These are phyloP conservation scores for Dicerorhinus sumatrensis DNA, from an alignment of 2,113 vertebrate species.

Conservation along the genomic window DNA sequence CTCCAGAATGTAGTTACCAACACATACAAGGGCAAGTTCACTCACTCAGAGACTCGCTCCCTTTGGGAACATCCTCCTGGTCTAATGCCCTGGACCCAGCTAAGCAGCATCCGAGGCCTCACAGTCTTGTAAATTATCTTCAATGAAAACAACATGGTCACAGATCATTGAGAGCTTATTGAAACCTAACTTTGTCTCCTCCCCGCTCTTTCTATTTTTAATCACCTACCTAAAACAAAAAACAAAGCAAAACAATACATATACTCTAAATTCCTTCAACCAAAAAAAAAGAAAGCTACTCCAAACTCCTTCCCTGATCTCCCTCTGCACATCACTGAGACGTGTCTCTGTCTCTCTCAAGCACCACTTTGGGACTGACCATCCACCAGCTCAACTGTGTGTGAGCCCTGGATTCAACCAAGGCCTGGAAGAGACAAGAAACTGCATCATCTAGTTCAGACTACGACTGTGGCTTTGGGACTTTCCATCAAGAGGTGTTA, in stretches of 20 bases:
- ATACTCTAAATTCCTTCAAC: neutral
- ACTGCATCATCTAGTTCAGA: no score
- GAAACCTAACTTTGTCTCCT: neutral
- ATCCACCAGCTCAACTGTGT: neutral
- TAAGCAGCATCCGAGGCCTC: neutral
- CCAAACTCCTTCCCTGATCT: neutral
- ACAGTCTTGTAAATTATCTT: neutral
- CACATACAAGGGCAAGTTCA: neutral
- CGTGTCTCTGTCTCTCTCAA: neutral
- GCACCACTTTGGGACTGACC: neutral
- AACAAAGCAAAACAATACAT: neutral
- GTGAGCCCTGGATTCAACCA: neutral
- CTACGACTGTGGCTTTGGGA: no score
- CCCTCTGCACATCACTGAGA: neutral
- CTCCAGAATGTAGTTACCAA: neutral
- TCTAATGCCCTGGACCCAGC: neutral
- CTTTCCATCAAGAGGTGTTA: accelerated
- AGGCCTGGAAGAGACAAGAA: neutral
- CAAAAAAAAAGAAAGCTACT: neutral
- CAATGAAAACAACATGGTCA: neutral
- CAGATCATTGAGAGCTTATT: neutral
- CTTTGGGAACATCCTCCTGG: neutral
- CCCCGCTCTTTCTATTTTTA: neutral
- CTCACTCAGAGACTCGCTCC: neutral
- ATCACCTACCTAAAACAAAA: neutral